Conservation (phyloP, 1,140 invertebrate species). For the Scylla paramamosain region DNA sequence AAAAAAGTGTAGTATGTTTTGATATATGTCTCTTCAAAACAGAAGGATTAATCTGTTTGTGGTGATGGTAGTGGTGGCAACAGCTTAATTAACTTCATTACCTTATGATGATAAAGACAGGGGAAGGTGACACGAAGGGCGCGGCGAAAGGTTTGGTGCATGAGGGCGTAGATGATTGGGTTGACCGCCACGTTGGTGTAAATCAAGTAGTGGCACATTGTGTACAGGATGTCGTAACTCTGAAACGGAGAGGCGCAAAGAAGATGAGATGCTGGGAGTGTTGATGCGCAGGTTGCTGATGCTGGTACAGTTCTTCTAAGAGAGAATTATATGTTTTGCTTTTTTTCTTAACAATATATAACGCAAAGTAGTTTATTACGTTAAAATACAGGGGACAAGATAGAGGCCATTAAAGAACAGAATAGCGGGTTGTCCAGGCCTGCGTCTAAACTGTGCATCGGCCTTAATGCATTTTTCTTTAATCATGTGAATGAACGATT, state of each 20-base stretch:
- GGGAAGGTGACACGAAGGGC: slow-evolving; percentile 82
- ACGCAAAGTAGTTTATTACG: no score
- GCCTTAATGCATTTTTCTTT: no score
- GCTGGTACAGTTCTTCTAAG: neutral
- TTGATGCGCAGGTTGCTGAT: neutral
- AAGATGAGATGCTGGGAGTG: neutral
- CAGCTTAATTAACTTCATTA: neutral
- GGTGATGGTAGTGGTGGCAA: neutral
- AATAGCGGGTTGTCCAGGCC: no score
- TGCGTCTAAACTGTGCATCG: no score
- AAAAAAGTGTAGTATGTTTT: neutral
- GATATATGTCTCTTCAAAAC: neutral
- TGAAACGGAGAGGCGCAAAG: slow-evolving; percentile 58
- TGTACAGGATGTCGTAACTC: slow-evolving; percentile 82
- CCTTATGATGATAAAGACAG: slow-evolving; percentile 70
- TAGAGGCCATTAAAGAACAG: no score
- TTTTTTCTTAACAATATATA: no score
- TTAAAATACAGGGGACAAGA: no score
- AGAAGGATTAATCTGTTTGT: neutral
- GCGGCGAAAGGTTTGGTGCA: slow-evolving; percentile 85
- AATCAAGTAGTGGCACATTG: slow-evolving; percentile 85
- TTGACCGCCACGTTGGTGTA: slow-evolving; percentile 87
- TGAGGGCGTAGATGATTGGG: slow-evolving; percentile 87
- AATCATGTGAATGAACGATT: neutral
- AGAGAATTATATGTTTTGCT: no score